These are phyloP conservation scores for Tenebrosternarchus preto DNA, from an alignment of 2,113 vertebrate genomes.

Conservation along the genomic window DNA sequence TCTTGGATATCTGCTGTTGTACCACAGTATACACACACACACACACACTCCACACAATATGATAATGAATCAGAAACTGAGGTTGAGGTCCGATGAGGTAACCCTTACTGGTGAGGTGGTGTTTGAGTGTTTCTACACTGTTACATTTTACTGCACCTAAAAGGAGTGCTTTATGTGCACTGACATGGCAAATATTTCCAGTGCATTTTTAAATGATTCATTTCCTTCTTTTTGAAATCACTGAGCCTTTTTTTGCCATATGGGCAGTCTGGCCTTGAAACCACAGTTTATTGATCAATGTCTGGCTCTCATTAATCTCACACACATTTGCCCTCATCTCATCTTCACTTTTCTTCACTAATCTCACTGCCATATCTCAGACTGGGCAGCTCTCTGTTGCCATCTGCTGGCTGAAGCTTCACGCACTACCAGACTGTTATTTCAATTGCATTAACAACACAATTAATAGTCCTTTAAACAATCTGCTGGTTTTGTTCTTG, in stretches of 20 bases:
- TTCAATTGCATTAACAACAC: no score
- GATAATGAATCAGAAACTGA: no score
- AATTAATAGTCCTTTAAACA: no score
- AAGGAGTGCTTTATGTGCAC: constrained; percentile 1
- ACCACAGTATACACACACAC: no score
- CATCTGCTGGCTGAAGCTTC: constrained; percentile 13
- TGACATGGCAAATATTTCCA: background rate
- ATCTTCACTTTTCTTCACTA: background rate
- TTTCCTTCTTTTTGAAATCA: background rate
- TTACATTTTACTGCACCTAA: no score
- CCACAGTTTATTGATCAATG: background rate
- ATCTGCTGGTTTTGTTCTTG: no score
- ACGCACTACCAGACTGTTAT: no score
- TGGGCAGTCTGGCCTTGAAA: background rate
- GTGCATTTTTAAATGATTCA: background rate
- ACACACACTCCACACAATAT: no score
- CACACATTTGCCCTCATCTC: background rate
- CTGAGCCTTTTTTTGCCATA: background rate
- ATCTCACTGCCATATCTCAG: background rate
- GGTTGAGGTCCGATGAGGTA: no score
- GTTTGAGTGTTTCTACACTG: background rate
- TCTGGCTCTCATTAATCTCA: background rate
- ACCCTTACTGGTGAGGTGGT: background rate
- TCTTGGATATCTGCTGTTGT: no score
- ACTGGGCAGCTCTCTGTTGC: background rate